Evolutionary conservation across 1,140 invertebrate species (phyloP).

Genomic region (Plutomurus gul): DNA sequence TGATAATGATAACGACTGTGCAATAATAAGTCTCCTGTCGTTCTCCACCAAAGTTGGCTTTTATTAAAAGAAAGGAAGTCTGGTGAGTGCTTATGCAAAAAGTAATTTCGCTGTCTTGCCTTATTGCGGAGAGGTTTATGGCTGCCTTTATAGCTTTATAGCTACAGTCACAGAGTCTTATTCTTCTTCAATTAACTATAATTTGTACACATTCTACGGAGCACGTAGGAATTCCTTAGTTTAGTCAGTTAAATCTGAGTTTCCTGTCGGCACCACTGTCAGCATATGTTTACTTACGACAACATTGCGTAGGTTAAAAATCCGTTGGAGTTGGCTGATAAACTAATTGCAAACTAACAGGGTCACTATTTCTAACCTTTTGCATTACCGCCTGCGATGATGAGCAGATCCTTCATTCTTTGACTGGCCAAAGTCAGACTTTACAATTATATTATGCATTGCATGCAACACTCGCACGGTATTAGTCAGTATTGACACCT

Average conservation of each 20-base stretch:
- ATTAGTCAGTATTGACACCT: neutral
- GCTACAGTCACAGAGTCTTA: too few relatives aligned
- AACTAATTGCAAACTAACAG: slow-evolving; percentile 17
- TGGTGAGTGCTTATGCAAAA: too few relatives aligned
- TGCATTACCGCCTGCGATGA: neutral
- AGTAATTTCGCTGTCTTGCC: neutral
- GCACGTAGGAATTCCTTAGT: neutral
- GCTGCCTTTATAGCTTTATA: neutral
- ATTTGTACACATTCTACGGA: too few relatives aligned
- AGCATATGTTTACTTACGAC: neutral
- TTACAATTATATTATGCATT: neutral
- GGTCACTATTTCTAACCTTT: slow-evolving; percentile 7
- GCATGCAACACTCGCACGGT: neutral
- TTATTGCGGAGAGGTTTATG: neutral
- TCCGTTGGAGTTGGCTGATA: neutral
- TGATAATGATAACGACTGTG: slow-evolving; percentile 27
- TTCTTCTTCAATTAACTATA: too few relatives aligned
- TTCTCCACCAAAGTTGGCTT: neutral
- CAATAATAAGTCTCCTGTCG: slow-evolving; percentile 18
- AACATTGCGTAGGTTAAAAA: neutral
- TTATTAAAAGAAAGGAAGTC: slow-evolving; percentile 12
- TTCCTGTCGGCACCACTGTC: slow-evolving; percentile 10
- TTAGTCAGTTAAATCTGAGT: slow-evolving; percentile 1
- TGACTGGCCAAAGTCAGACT: neutral
- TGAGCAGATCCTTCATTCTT: neutral